A percentile compares a stretch with the other conserved stretches of the same genome.
Evolutionary conservation across 2,113 vertebrate genomes (phyloP).

Genomic region (Pseudopodoces humilis): DNA sequence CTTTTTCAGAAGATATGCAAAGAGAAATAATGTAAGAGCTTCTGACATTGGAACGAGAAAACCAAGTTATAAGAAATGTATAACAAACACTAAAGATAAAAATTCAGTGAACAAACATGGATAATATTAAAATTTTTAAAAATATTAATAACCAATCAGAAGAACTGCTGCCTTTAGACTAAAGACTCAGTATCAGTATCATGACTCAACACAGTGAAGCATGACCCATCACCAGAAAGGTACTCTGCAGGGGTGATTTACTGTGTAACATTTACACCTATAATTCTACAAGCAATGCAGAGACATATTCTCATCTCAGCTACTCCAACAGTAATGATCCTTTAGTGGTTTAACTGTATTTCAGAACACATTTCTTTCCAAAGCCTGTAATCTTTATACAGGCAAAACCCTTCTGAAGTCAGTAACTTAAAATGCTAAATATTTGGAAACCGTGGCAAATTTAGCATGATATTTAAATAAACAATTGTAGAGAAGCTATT

Average conservation of each 20-base stretch:
- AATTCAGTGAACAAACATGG: not conserved
- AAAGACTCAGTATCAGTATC: not conserved
- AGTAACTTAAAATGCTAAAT: not conserved
- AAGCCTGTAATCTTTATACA: not conserved
- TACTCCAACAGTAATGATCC: not conserved
- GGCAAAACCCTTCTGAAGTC: not conserved
- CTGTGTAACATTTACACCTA: not conserved
- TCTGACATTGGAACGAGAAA: not conserved
- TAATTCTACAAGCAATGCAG: not conserved
- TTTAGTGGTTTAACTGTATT: not conserved
- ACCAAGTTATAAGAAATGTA: not conserved
- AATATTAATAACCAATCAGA: not conserved
- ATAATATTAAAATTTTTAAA: not conserved
- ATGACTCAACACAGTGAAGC: not conserved
- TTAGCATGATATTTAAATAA: not conserved
- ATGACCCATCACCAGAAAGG: not conserved
- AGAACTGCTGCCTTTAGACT: not conserved
- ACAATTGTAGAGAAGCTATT: not conserved
- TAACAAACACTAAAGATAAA: not conserved
- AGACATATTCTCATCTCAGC: not conserved
- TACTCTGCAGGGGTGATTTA: not conserved
- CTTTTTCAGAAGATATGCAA: not conserved
- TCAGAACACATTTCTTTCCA: not conserved
- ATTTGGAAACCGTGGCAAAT: not conserved
- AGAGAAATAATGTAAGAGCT: not conserved